A percentile compares a stretch with the other conserved stretches of the same genome.
These are phyloP conservation scores for Rafetus swinhoei DNA, from an alignment of 2,113 vertebrate species.

Conservation along the genomic window DNA sequence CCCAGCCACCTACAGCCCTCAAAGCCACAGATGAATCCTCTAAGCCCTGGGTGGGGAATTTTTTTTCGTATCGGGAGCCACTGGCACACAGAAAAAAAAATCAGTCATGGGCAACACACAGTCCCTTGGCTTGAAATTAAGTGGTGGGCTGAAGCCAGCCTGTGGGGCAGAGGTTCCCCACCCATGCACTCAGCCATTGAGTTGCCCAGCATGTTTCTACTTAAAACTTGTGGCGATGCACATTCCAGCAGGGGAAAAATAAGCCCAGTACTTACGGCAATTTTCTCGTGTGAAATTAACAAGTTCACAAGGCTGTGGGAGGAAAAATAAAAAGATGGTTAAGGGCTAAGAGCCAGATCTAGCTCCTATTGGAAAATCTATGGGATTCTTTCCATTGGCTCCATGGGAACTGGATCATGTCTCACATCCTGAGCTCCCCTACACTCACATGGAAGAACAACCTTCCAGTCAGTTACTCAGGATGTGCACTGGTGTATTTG, in stretches of 20 bases:
- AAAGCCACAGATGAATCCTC: too few species aligned
- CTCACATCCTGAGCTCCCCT: not conserved
- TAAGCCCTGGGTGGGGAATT: too few species aligned
- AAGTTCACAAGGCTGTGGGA: conserved; percentile 86
- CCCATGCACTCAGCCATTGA: not conserved
- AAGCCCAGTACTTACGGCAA: conserved; percentile 82
- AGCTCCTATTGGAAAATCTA: not conserved
- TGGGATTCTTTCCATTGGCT: not conserved
- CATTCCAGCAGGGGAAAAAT: not conserved
- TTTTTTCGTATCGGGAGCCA: too few species aligned
- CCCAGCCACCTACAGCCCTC: too few species aligned
- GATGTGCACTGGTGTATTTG: not conserved
- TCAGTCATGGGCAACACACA: too few species aligned
- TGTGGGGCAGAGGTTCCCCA: too few species aligned
- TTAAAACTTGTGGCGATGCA: not conserved
- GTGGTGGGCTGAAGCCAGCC: too few species aligned
- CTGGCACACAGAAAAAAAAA: too few species aligned
- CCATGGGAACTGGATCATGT: not conserved
- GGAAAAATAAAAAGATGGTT: not conserved
- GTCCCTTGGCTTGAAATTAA: too few species aligned
- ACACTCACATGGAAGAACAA: not conserved
- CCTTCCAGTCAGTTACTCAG: not conserved
- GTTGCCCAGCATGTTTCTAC: not conserved
- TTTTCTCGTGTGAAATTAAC: conserved; percentile 82
- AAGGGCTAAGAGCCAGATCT: not conserved